Percentiles rank a stretch among this genome's conserved stretches.
Conservation (phyloP, 1,140 invertebrate species). For the Temnothorax nylanderi region DNA sequence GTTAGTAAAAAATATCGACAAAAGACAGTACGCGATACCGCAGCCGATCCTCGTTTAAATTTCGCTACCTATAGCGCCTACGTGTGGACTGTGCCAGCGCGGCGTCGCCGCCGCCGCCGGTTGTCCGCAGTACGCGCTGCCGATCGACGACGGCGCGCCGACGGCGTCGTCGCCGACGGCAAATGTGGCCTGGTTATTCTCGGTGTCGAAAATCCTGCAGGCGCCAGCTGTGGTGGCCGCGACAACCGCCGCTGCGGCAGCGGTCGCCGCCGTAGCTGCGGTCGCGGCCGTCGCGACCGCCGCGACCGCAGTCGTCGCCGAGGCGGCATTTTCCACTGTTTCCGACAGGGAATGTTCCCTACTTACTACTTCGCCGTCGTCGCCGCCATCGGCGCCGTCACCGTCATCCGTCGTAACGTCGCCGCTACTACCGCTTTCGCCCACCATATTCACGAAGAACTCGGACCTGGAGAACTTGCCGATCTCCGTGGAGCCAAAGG, state of each 20-base stretch:
- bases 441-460: conserved; percentile 84
- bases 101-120: conserved; percentile 64
- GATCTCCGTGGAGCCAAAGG: conserved; percentile 92
- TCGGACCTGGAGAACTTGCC: conserved; percentile 88
- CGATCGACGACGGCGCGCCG: conserved; percentile 41
- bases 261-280: neutral
- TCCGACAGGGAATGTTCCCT: conserved; percentile 59
- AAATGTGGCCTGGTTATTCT: conserved; percentile 47
- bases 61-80: conserved; percentile 82
- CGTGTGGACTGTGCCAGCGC: conserved; percentile 84
- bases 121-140: conserved; percentile 56
- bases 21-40: conserved; percentile 1
- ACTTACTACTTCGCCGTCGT: conserved; percentile 71
- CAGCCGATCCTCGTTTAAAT: conserved; percentile 73
- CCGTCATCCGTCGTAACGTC: neutral
- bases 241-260: neutral
- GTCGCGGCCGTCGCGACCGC: conserved; percentile 18
- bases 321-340: conserved; percentile 13
- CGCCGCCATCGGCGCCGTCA: conserved; percentile 33
- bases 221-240: conserved; percentile 37
- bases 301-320: neutral
- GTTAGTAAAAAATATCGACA: neutral
- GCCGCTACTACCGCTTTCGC: conserved; percentile 50
- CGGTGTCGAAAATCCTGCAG: conserved; percentile 49
- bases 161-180: conserved; percentile 48